A percentile compares a stretch with the other conserved stretches of the same genome.
Conservation (phyloP, 1,140 invertebrate genomes). For the Charaxes varanes region DNA sequence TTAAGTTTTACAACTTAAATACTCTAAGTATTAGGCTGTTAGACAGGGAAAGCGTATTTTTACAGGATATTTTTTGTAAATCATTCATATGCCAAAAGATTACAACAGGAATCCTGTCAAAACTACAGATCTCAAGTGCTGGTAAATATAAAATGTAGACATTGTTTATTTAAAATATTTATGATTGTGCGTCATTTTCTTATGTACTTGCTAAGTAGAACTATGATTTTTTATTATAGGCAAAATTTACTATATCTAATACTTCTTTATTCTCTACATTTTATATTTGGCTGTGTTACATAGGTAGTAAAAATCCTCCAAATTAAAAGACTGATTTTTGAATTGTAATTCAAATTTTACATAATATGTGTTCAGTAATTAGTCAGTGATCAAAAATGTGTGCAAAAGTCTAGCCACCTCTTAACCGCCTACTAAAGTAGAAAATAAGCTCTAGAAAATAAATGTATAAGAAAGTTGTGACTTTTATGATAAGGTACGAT, state of each 20-base stretch:
- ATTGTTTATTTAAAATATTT: neutral
- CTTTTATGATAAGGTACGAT: neutral
- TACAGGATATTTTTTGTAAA: conserved; percentile 3
- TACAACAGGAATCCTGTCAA: neutral
- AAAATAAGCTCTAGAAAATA: neutral
- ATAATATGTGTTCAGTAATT: conserved; percentile 3
- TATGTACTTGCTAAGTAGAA: too few species aligned
- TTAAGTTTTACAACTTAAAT: neutral
- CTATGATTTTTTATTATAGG: too few species aligned
- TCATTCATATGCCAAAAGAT: too few species aligned
- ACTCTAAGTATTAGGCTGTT: neutral
- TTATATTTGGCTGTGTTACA: too few species aligned
- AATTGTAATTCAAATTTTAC: neutral
- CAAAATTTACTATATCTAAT: too few species aligned
- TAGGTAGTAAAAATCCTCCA: neutral
- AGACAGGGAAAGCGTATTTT: neutral
- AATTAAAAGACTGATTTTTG: conserved; percentile 6
- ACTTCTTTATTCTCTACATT: too few species aligned
- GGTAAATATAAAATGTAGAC: neutral
- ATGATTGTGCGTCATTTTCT: neutral
- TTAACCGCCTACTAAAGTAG: neutral
- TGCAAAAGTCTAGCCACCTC: neutral
- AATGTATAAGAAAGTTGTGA: neutral
- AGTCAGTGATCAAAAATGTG: neutral
- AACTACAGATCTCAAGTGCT: neutral